These are phyloP conservation scores for Morone chrysops DNA, from an alignment of 2,113 vertebrate species.

Conservation along the genomic window DNA sequence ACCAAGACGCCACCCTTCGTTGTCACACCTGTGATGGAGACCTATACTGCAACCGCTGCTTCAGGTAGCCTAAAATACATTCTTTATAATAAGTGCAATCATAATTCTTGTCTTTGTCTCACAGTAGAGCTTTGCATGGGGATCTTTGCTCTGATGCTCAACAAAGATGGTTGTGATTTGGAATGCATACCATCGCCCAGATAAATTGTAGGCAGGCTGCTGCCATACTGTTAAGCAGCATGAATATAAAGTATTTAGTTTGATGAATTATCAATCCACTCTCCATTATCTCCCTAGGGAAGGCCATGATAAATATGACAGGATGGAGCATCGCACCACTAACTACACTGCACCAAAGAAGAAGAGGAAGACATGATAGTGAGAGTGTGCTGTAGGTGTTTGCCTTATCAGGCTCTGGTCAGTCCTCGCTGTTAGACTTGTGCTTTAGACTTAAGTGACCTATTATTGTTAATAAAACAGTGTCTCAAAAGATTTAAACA, in stretches of 20 bases:
- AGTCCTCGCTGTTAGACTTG: constrained; percentile 39
- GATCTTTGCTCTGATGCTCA: constrained; percentile 20
- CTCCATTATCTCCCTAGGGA: constrained; percentile 85
- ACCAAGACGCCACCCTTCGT: constrained; percentile 89
- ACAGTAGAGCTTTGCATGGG: constrained; percentile 2
- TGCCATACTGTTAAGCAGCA: constrained; percentile 74
- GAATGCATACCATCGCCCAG: constrained; percentile 71
- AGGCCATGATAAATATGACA: constrained; percentile 94
- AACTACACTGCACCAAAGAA: constrained; percentile 85
- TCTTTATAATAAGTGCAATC: background rate
- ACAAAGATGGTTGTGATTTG: constrained; percentile 56
- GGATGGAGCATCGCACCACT: constrained; percentile 90
- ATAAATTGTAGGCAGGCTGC: constrained; percentile 60
- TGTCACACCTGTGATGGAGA: constrained; percentile 93
- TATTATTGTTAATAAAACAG: constrained; percentile 25
- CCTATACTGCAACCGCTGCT: constrained; percentile 94
- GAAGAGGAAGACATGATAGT: constrained; percentile 75
- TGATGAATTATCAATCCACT: constrained; percentile 75
- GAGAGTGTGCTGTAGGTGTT: constrained; percentile 34
- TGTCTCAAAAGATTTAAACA: constrained; percentile 18
- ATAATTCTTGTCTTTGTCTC: background rate
- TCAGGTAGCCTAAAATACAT: constrained; percentile 82
- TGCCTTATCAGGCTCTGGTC: constrained; percentile 12
- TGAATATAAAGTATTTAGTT: constrained; percentile 79
- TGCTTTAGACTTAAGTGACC: constrained; percentile 54